phyloP scores from a whole-genome alignment of 2,113 vertebrate genomes.

The Micronycteris hirsuta region DNA sequence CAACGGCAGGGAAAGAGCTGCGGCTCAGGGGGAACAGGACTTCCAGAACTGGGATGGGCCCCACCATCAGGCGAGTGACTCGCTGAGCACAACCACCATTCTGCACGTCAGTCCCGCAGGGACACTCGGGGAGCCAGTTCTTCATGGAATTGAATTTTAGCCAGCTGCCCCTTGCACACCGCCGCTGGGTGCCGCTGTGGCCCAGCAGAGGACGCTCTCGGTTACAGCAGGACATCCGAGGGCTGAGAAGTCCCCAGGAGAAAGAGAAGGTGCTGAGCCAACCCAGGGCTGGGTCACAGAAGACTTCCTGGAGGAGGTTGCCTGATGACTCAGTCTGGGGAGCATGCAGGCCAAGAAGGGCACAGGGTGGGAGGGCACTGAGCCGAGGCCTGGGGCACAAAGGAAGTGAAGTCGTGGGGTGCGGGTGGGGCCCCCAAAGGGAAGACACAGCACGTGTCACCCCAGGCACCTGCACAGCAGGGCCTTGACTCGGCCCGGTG shows the following conservation, averaged over 20 bases:
- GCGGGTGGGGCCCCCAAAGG: too few relatives aligned
- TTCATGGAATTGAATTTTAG: not conserved
- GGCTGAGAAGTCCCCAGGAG: not conserved
- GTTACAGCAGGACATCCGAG: accelerated
- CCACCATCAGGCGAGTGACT: not conserved
- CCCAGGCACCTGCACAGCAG: not conserved
- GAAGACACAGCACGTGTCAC: not conserved
- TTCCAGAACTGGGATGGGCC: not conserved
- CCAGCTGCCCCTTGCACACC: not conserved
- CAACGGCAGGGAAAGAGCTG: not conserved
- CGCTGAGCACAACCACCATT: accelerated
- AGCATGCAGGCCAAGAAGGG: not conserved
- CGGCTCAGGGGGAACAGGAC: not conserved
- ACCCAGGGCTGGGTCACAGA: not conserved
- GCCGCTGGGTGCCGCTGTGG: not conserved
- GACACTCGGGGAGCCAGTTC: accelerated
- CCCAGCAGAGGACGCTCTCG: not conserved
- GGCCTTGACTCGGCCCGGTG: not conserved
- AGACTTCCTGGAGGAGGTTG: not conserved
- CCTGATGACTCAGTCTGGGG: too few relatives aligned
- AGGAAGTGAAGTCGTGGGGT: not conserved
- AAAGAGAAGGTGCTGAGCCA: not conserved
- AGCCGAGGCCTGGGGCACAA: not conserved
- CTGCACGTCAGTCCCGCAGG: accelerated
- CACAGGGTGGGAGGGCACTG: accelerated